phyloP scores from a whole-genome alignment of 2,113 vertebrate species.

The Coturnix japonica region DNA sequence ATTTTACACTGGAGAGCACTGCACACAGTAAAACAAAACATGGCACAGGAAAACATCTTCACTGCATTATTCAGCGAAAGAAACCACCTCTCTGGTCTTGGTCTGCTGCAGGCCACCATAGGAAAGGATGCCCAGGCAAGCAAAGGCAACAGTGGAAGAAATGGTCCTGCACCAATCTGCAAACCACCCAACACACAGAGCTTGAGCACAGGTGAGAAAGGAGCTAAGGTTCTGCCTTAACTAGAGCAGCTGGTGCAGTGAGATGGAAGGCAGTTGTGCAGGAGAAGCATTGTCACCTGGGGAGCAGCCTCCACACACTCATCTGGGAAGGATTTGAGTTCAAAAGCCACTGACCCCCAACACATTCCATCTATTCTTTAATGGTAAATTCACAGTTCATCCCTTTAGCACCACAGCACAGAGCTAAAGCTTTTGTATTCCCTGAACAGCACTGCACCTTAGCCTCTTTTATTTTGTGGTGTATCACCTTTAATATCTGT shows the following conservation, averaged over 20 bases:
- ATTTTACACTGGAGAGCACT: not conserved
- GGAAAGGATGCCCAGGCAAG: not conserved
- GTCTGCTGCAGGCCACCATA: not conserved
- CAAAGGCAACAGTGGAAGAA: rapidly evolving
- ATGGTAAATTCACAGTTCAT: not conserved
- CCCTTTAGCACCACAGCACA: not conserved
- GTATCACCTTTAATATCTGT: constrained; percentile 57
- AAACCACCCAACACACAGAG: not conserved
- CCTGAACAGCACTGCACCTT: not conserved
- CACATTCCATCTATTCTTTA: not conserved
- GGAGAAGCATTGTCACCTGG: not conserved
- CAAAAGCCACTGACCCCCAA: not conserved
- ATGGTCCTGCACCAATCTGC: rapidly evolving
- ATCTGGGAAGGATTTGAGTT: not conserved
- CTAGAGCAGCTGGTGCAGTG: not conserved
- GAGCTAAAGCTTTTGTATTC: not conserved
- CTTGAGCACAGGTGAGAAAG: not conserved
- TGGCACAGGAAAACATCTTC: no score
- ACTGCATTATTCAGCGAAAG: not conserved
- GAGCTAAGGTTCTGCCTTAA: not conserved
- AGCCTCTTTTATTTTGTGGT: constrained; percentile 46
- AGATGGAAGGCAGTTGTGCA: not conserved
- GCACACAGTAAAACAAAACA: not conserved
- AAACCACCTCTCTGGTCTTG: not conserved
- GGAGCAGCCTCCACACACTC: not conserved